Evolutionary conservation across 2,113 vertebrate species (phyloP), one percentile per base, ranked within the genome.

Genomic region (Antennarius striatus): DNA sequence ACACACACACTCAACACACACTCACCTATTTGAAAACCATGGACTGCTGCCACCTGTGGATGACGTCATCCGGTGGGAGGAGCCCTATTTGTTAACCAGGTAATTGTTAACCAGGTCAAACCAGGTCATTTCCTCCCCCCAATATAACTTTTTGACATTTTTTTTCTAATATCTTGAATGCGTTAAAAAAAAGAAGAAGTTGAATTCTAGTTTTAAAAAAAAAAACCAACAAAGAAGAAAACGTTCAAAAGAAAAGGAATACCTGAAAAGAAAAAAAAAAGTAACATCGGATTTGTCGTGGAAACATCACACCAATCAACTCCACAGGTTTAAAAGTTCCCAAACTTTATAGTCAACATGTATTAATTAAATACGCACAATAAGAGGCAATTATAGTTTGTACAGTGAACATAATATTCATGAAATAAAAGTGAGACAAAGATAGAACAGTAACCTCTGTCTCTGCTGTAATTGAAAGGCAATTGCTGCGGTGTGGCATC

Each of bases 331-430:
- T 43, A 45, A 74, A 83, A 79, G 73, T 77, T 76, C 14, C 51
- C 40, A 49, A 67, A 68, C 57, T 62, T 47, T 48, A 82, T 74
- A 84, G 12, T 62, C 22, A 50, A 77, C 28, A 63, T 71, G 67
- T 50, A 81, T 85, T 83, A 71, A 89, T 90, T 86, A 87, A 84
- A 81, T 64, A 58, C 4, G 62, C 71, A 67, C 68, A 87, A 88
- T 85, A 85, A 80, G 84, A 87, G 57, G 52, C 43, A 84, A 91
- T 89, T 85, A 85, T 85, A 90, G 56, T 36, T 48, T 57, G 58
- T 67, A 71, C 28, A 68, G 14, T 46, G 54, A 72, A 60, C 13
- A 62, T 56, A 77, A 77, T 66, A 73, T 73, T 65, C 42, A 74
- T 56, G 60, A 82, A 77, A 75, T 68, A 69, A 46, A 70, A 54